These are phyloP conservation scores for Channa argus DNA, from an alignment of 2,113 vertebrate species.

Conservation along the genomic window DNA sequence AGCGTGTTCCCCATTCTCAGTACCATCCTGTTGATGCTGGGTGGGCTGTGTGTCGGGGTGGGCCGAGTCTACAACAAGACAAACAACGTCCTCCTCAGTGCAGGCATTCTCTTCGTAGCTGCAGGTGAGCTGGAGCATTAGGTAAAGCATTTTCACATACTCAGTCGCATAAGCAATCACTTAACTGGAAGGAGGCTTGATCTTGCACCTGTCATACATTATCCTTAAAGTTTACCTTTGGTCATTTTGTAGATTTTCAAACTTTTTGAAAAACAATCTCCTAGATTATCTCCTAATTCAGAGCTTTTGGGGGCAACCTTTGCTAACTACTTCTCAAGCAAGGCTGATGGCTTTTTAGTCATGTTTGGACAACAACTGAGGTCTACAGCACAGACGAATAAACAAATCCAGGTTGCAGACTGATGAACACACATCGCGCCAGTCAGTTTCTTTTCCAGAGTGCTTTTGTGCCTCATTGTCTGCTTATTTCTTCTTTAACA, in stretches of 20 bases:
- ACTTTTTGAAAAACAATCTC: too few species aligned
- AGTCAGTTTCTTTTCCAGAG: background rate
- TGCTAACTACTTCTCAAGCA: too few species aligned
- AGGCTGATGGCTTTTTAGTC: too few species aligned
- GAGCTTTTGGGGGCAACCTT: too few species aligned
- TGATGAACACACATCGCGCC: too few species aligned
- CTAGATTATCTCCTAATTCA: too few species aligned
- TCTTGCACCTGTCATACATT: background rate
- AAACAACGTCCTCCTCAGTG: conserved; percentile 96
- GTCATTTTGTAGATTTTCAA: too few species aligned
- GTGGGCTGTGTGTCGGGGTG: conserved; percentile 92
- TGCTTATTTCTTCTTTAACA: conserved; percentile 64
- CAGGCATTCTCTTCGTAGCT: conserved; percentile 97
- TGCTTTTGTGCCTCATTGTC: background rate
- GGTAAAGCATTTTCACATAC: background rate
- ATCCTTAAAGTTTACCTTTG: too few species aligned
- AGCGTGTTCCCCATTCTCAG: conserved; percentile 98
- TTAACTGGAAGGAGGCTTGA: conserved; percentile 11
- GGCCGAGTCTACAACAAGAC: conserved; percentile 93
- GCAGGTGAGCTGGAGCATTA: conserved; percentile 85
- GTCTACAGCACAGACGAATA: too few species aligned
- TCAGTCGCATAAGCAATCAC: too few species aligned
- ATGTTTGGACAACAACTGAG: too few species aligned
- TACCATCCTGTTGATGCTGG: conserved; percentile 91
- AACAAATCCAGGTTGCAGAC: too few species aligned